Percentiles rank a stretch among this genome's conserved stretches.
phyloP scores from a whole-genome alignment of 2,888 invertebrate genomes.

The Eremobia ochroleuca region DNA sequence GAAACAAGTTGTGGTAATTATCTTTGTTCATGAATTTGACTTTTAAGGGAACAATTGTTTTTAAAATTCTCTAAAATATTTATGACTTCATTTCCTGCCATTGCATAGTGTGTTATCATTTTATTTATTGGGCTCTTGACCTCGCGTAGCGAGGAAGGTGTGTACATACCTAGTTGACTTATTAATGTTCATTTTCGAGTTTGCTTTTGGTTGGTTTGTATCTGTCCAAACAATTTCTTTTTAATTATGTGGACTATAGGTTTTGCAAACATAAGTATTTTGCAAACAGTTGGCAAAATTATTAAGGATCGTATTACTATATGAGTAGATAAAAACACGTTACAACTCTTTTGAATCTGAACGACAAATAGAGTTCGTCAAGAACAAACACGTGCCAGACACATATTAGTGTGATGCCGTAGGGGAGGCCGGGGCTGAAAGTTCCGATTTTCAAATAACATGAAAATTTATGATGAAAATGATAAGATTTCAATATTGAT shows the following conservation, averaged over 20 bases:
- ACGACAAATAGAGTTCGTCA: neutral
- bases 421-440: too few relatives aligned
- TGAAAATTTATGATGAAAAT: too few relatives aligned
- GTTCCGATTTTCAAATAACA: too few relatives aligned
- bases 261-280: neutral
- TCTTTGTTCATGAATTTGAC: too few relatives aligned
- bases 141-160: neutral
- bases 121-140: conserved; percentile 17
- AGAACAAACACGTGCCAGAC: neutral
- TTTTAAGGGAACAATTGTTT: too few relatives aligned
- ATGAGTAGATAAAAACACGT: neutral
- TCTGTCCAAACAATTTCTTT: too few relatives aligned
- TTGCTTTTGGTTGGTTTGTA: neutral
- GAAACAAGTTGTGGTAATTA: too few relatives aligned
- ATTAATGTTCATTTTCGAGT: neutral
- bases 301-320: neutral
- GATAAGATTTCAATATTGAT: too few relatives aligned
- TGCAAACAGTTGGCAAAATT: neutral
- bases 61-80: conserved; percentile 63
- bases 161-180: neutral
- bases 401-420: neutral
- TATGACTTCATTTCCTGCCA: conserved; percentile 58
- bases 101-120: conserved; percentile 30
- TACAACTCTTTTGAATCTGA: neutral
- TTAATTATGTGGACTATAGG: neutral